Evolutionary conservation across 2,888 invertebrate genomes (phyloP).

Genomic region (Strigamia transsilvanica): DNA sequence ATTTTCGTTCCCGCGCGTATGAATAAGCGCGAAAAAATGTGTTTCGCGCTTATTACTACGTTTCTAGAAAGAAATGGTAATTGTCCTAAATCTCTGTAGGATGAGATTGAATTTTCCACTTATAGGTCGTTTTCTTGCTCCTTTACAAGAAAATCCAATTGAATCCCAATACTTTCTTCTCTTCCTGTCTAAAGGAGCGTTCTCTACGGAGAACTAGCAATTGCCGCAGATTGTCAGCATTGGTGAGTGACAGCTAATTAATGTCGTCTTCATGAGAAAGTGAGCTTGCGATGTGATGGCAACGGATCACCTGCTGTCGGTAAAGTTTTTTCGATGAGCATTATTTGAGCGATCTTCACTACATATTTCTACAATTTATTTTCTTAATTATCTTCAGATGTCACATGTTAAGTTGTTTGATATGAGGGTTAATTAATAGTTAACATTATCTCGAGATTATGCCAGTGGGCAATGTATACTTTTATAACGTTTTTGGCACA

Average conservation of each 20-base stretch:
- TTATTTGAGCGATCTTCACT: neutral
- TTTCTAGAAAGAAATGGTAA: no score
- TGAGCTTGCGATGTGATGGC: neutral
- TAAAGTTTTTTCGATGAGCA: neutral
- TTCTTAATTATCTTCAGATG: no score
- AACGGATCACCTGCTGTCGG: slow-evolving; percentile 28
- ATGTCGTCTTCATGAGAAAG: neutral
- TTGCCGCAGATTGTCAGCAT: slow-evolving; percentile 24
- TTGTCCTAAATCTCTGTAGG: slow-evolving; percentile 21
- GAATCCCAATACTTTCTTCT: slow-evolving; percentile 44
- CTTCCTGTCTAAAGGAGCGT: slow-evolving; percentile 23
- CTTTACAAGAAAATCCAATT: slow-evolving; percentile 26
- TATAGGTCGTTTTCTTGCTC: slow-evolving; percentile 21
- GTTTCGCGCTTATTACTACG: no score
- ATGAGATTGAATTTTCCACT: slow-evolving; percentile 10
- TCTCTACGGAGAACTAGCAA: slow-evolving; percentile 17
- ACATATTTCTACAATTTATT: no score
- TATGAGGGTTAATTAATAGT: no score
- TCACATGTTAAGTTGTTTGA: neutral
- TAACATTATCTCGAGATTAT: no score
- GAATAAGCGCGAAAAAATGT: no score
- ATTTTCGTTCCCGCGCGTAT: no score
- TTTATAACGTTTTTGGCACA: no score
- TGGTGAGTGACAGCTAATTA: slow-evolving; percentile 49
- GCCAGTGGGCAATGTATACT: no score